Percentiles rank a stretch among this genome's conserved stretches.
phyloP scores from a whole-genome alignment of 1,140 invertebrate genomes.

The Pogonomyrmex californicus region DNA sequence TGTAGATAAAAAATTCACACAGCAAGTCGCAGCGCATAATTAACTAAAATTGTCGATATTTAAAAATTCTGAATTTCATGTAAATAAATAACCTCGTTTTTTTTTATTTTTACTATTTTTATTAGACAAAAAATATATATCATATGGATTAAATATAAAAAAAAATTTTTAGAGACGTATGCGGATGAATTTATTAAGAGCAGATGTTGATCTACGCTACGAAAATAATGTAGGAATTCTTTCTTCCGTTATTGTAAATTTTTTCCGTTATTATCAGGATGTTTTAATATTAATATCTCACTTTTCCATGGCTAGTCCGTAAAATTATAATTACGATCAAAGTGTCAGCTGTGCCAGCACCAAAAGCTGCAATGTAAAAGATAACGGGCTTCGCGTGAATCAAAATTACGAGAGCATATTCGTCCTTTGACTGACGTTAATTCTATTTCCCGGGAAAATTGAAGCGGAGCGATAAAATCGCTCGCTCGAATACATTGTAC shows the following conservation, averaged over 20 bases:
- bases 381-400: slow-evolving; percentile 64
- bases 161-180: not conserved
- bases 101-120: slow-evolving; percentile 4
- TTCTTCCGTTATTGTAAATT: slow-evolving; percentile 12
- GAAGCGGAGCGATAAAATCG: slow-evolving; percentile 69
- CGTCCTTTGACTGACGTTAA: slow-evolving; percentile 72
- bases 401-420: slow-evolving; percentile 67
- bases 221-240: not conserved
- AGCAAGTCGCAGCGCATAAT: not conserved
- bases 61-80: not conserved
- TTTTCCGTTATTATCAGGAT: slow-evolving; percentile 40
- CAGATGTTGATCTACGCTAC: not conserved
- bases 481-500: slow-evolving; percentile 50
- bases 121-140: not conserved
- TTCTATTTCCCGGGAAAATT: slow-evolving; percentile 71
- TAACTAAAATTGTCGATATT: not conserved
- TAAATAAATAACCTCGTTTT: not conserved
- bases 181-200: not conserved
- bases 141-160: not conserved
- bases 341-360: slow-evolving; percentile 55
- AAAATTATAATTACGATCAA: slow-evolving; percentile 58
- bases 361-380: slow-evolving; percentile 59
- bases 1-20: not conserved
- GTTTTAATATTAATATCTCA: slow-evolving; percentile 59
- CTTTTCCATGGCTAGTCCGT: slow-evolving; percentile 43